These are phyloP conservation scores for Phalacrocorax pelagicus DNA, from an alignment of 2,113 vertebrate genomes.

Conservation along the genomic window DNA sequence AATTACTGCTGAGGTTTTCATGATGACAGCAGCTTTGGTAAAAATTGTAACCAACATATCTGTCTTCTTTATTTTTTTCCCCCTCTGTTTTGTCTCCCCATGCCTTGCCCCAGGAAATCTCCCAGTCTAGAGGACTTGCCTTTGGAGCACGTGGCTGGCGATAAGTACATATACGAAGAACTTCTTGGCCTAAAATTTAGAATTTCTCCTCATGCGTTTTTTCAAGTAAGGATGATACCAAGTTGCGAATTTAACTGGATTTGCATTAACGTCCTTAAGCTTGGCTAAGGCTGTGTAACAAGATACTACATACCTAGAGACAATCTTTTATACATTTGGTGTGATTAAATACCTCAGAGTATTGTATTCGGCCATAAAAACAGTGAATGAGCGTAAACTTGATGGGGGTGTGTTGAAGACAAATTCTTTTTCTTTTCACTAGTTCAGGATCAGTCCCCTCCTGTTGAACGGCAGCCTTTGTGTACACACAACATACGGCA, in stretches of 20 bases:
- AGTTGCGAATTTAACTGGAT: not conserved
- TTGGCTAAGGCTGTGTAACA: not conserved
- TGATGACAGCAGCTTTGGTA: not conserved
- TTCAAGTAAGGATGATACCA: slow-evolving; percentile 80
- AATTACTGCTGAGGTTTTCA: not conserved
- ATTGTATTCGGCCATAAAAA: not conserved
- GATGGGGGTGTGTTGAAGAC: not conserved
- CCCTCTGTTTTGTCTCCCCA: not conserved
- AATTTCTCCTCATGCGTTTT: slow-evolving; percentile 96
- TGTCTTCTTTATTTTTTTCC: not conserved
- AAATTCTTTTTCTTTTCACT: not conserved
- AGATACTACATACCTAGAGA: not conserved
- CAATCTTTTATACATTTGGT: not conserved
- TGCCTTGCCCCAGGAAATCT: slow-evolving; percentile 77
- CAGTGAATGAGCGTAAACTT: not conserved
- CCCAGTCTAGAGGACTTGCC: slow-evolving; percentile 87
- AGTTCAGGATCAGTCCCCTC: not conserved
- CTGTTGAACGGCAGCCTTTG: not conserved
- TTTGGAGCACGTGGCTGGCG: slow-evolving; percentile 88
- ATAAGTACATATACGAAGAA: slow-evolving; percentile 88
- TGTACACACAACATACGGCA: not conserved
- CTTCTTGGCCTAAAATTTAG: slow-evolving; percentile 90
- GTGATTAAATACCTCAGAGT: not conserved
- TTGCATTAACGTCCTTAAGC: not conserved
- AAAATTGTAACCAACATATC: not conserved